Evolutionary conservation across 2,113 vertebrate genomes (phyloP).

Genomic region (Periophthalmodon schlosseri): DNA sequence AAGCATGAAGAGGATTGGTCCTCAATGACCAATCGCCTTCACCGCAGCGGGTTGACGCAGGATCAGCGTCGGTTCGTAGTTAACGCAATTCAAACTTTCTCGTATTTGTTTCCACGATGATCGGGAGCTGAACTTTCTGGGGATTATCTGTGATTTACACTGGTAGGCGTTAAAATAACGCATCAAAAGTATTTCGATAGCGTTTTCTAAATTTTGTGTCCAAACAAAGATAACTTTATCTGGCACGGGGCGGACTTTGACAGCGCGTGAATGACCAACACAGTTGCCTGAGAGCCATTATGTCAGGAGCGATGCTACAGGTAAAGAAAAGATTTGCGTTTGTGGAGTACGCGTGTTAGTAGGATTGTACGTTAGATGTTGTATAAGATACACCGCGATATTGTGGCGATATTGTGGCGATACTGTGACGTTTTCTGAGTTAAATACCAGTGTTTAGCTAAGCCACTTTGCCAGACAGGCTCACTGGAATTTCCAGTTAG

Average conservation of each 20-base stretch:
- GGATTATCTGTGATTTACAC: neutral
- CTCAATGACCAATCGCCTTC: constrained; percentile 17
- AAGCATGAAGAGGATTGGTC: constrained; percentile 43
- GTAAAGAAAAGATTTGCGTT: constrained; percentile 19
- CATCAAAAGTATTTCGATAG: neutral
- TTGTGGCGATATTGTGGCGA: no score
- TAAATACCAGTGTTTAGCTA: neutral
- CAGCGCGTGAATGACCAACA: constrained; percentile 9
- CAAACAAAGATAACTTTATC: neutral
- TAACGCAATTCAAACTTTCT: constrained; percentile 46
- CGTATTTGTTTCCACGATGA: constrained; percentile 18
- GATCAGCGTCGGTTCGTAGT: neutral
- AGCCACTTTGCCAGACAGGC: neutral
- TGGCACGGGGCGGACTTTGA: constrained; percentile 5
- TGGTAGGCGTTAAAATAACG: constrained; percentile 1
- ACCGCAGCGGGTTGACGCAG: constrained; percentile 23
- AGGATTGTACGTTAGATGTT: no score
- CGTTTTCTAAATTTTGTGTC: neutral
- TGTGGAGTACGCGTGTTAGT: neutral
- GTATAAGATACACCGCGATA: neutral
- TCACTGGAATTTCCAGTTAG: constrained; percentile 57
- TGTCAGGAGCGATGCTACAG: constrained; percentile 61
- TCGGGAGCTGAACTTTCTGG: neutral
- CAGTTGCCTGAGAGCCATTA: constrained; percentile 25
- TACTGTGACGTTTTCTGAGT: neutral